phyloP scores from a whole-genome alignment of 1,140 invertebrate genomes.

The Leptonema lineaticorne region DNA sequence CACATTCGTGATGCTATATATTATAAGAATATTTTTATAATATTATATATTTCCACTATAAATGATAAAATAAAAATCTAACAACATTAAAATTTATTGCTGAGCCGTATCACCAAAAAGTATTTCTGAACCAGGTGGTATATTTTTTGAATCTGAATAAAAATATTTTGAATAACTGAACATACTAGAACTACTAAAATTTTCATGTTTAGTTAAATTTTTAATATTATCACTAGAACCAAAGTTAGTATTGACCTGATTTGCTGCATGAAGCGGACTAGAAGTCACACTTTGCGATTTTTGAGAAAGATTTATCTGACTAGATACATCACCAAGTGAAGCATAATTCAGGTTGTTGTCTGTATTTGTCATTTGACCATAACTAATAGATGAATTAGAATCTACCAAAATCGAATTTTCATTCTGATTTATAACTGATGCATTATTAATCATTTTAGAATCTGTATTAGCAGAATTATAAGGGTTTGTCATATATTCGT shows the following conservation, averaged over 20 bases:
- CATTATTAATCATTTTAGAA: neutral
- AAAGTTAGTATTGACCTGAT: constrained; percentile 45
- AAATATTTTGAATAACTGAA: constrained; percentile 62
- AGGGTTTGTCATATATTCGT: constrained; percentile 57
- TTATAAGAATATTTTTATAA: too few species aligned
- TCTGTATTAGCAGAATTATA: constrained; percentile 47
- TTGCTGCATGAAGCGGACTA: constrained; percentile 48
- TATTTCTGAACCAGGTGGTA: constrained; percentile 60
- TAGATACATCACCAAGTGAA: neutral
- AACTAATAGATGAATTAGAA: neutral
- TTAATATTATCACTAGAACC: constrained; percentile 52
- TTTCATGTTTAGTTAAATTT: constrained; percentile 40
- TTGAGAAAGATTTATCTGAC: constrained; percentile 28
- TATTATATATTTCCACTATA: too few species aligned
- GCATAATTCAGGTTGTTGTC: constrained; percentile 12
- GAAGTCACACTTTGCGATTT: constrained; percentile 52
- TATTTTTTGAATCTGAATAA: constrained; percentile 51
- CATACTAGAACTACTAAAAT: constrained; percentile 44
- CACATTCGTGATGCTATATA: too few species aligned
- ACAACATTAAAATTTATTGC: too few species aligned
- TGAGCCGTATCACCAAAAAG: constrained; percentile 51
- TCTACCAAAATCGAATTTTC: neutral
- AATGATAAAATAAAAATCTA: too few species aligned
- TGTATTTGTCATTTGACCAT: neutral
- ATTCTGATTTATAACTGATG: neutral